These are phyloP conservation scores for Lerista edwardsae DNA, from an alignment of 2,797 vertebrate species.

Conservation along the genomic window DNA sequence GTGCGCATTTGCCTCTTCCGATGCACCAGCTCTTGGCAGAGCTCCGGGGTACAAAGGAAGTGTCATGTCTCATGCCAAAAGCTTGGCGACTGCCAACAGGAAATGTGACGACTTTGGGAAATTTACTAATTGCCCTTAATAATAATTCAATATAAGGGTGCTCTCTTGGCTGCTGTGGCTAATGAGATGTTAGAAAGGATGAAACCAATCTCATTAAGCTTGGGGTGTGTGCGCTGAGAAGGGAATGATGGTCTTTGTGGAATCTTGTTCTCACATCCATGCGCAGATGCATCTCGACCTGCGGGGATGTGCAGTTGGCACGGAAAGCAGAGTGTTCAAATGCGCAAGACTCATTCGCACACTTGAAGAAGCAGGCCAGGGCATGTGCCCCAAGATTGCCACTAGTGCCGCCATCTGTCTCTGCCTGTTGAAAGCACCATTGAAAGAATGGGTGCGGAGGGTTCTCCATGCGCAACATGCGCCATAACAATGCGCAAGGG, in stretches of 20 bases:
- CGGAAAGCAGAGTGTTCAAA: background rate
- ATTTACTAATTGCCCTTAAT: slow-evolving; percentile 66
- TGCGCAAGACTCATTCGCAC: no score
- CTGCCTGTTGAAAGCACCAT: no score
- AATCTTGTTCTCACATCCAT: background rate
- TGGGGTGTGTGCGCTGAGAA: background rate
- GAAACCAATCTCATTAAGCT: slow-evolving; percentile 53
- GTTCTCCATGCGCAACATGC: no score
- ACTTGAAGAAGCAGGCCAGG: no score
- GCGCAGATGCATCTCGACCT: no score
- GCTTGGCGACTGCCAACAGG: slow-evolving; percentile 50
- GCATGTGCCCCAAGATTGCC: no score
- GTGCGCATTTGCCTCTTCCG: no score
- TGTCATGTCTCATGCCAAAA: slow-evolving; percentile 27
- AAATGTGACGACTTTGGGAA: slow-evolving; percentile 61
- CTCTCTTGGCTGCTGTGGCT: slow-evolving; percentile 36
- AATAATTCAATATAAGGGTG: slow-evolving; percentile 60
- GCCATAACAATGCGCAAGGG: no score
- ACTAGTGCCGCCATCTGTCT: no score
- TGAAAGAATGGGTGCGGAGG: no score
- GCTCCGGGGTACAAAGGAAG: slow-evolving; percentile 27
- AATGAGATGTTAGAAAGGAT: slow-evolving; percentile 62
- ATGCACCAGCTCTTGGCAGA: slow-evolving; percentile 11
- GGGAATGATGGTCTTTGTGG: background rate
- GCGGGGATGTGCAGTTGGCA: background rate